A percentile compares a stretch with the other conserved stretches of the same genome.
phyloP scores from a whole-genome alignment of 1,140 invertebrate species.

The Camponotus floridanus region DNA sequence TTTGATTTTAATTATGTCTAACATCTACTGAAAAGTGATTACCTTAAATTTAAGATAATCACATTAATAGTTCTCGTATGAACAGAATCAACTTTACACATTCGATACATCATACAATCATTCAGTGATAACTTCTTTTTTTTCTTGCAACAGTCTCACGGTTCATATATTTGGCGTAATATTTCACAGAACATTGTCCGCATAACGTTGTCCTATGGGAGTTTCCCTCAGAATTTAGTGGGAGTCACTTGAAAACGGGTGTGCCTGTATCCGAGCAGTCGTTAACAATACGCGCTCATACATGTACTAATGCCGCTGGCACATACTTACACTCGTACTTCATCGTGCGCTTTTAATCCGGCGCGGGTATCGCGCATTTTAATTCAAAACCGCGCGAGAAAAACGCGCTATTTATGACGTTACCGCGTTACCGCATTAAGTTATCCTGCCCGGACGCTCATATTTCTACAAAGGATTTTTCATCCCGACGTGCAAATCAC shows the following conservation, averaged over 20 bases:
- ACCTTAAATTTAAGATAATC: neutral
- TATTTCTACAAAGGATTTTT: conserved; percentile 16
- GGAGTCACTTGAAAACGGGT: conserved; percentile 38
- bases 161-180: conserved; percentile 36
- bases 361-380: conserved; percentile 40
- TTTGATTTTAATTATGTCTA: neutral
- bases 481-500: neutral
- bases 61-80: neutral
- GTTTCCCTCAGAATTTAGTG: conserved; percentile 42
- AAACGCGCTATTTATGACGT: conserved; percentile 33
- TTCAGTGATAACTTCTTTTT: neutral
- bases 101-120: neutral
- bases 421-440: neutral
- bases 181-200: conserved; percentile 42
- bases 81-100: neutral
- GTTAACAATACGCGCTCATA: conserved; percentile 32
- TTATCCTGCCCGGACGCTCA: neutral
- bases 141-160: neutral
- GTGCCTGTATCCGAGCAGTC: conserved; percentile 37
- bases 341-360: conserved; percentile 44
- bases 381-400: conserved; percentile 27
- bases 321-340: neutral
- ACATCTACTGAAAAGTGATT: neutral
- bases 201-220: conserved; percentile 23
- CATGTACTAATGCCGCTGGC: neutral